Conservation (phyloP, 2,797 vertebrate genomes). For the Melanotaenia trifasciata region DNA sequence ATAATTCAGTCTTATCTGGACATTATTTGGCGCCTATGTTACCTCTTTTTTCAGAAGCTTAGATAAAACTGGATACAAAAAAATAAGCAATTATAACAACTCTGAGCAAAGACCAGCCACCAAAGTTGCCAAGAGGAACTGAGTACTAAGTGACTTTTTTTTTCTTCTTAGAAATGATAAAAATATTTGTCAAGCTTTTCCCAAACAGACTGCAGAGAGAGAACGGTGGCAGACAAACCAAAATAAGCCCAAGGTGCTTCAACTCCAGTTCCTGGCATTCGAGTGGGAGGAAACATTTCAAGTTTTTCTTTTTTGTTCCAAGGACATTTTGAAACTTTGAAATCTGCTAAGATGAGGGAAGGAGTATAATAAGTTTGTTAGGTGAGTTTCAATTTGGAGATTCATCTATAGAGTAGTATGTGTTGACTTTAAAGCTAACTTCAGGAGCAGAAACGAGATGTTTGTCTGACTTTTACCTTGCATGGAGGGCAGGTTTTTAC, state of each 20-base stretch:
- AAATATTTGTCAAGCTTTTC: slow-evolving; percentile 34
- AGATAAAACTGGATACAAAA: slow-evolving; percentile 24
- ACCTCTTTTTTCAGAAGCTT: neutral
- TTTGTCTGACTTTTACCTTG: slow-evolving; percentile 3
- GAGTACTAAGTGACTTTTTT: slow-evolving; percentile 6
- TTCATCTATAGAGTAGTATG: slow-evolving; percentile 12
- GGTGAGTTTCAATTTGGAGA: slow-evolving; percentile 9
- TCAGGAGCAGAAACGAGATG: neutral
- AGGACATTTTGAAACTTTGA: slow-evolving; percentile 37
- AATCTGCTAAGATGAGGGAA: neutral
- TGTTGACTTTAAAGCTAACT: slow-evolving; percentile 37
- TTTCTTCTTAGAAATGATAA: neutral
- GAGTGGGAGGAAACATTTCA: slow-evolving; percentile 13
- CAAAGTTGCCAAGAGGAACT: slow-evolving; percentile 47
- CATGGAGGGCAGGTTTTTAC: neutral
- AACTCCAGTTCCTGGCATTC: neutral
- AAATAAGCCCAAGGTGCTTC: slow-evolving; percentile 44
- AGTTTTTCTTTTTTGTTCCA: slow-evolving; percentile 11
- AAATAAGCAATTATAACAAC: neutral
- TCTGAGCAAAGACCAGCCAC: neutral
- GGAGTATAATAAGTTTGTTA: slow-evolving; percentile 10
- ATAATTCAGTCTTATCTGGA: slow-evolving; percentile 16
- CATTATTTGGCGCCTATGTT: slow-evolving; percentile 17
- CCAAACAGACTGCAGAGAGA: slow-evolving; percentile 23
- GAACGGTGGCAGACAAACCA: slow-evolving; percentile 50